Evolutionary conservation across 2,888 invertebrate species (phyloP), one percentile per base, ranked within the genome.

Genomic region (Leptodirus hochenwartii): DNA sequence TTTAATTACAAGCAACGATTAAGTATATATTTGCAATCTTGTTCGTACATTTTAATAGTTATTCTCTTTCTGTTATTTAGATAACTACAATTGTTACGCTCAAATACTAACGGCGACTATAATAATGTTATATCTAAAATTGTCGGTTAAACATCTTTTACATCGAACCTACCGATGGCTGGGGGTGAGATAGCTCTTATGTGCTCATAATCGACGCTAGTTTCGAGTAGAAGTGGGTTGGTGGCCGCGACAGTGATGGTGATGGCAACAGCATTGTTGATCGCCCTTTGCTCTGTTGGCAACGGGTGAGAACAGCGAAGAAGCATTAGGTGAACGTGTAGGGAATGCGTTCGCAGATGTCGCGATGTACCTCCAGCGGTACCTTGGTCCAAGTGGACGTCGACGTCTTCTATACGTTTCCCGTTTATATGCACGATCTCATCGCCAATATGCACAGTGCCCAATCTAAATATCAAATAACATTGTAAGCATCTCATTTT

Each of bases 361-460:
- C 68, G 69, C 43, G 69, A 43, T 4, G 76, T n/a, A n/a, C n/a
- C 77, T 51, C 73, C 70, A 31, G 68, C 57, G n/a, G 74, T 71
- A 29, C 69, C 66, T 34, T 87, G 59, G 2, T 77, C n/a, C n/a
- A n/a, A n/a, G n/a, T n/a, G n/a, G n/a, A n/a, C n/a, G n/a, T n/a
- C n/a, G n/a, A n/a, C n/a, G n/a, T n/a, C 77, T 31, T 76, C 65
- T 35, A 88, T 58, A 33, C 80, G 69, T 47, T 69, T 71, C 11
- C 82, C 82, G 50, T 87, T 85, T 15, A 85, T 80, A 51, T 80
- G 78, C 9, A 85, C 72, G 41, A 87, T 76, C 60, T 85, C 80
- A 54, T 87, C 87, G 8, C 82, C 84, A 31, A 81, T 66, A 39
- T 71, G 64, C 36, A 88, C 61, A 40, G 80, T 66, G 11, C 81